Conservation (phyloP, 1,140 invertebrate genomes). For the Bilobella aurantiaca region DNA sequence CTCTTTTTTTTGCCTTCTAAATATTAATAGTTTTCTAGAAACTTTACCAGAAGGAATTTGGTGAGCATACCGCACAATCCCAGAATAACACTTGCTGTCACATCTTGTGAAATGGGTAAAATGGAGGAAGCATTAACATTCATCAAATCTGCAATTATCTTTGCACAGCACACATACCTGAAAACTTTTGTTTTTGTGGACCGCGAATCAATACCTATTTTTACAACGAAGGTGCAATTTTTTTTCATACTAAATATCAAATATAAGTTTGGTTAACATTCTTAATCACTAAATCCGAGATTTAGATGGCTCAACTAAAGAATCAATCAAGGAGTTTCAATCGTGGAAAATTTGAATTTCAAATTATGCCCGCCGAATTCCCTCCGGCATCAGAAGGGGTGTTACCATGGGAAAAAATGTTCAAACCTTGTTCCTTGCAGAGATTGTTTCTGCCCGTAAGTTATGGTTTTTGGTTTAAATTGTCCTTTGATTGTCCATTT, state of each 20-base stretch:
- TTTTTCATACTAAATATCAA: not conserved
- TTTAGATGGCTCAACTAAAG: not conserved
- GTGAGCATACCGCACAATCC: not conserved
- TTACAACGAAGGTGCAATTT: not conserved
- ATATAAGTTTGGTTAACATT: not conserved
- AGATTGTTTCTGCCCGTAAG: slow-evolving; percentile 3
- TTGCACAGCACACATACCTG: not conserved
- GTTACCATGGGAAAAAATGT: not conserved
- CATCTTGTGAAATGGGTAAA: not conserved
- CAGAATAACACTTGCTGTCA: not conserved
- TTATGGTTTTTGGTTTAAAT: not conserved
- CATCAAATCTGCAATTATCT: not conserved
- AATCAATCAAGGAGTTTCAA: not conserved
- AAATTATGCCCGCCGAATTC: not conserved
- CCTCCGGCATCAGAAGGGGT: not conserved
- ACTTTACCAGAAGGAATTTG: too few relatives aligned
- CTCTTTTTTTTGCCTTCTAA: too few relatives aligned
- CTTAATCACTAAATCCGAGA: not conserved
- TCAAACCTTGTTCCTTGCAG: slow-evolving; percentile 1
- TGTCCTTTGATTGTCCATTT: too few relatives aligned
- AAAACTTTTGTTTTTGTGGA: not conserved
- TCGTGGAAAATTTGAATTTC: not conserved
- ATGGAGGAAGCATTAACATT: not conserved
- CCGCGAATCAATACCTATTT: not conserved
- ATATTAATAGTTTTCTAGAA: too few relatives aligned